These are phyloP conservation scores for Pycnonotus jocosus DNA, from an alignment of 2,113 vertebrate genomes.

Conservation along the genomic window DNA sequence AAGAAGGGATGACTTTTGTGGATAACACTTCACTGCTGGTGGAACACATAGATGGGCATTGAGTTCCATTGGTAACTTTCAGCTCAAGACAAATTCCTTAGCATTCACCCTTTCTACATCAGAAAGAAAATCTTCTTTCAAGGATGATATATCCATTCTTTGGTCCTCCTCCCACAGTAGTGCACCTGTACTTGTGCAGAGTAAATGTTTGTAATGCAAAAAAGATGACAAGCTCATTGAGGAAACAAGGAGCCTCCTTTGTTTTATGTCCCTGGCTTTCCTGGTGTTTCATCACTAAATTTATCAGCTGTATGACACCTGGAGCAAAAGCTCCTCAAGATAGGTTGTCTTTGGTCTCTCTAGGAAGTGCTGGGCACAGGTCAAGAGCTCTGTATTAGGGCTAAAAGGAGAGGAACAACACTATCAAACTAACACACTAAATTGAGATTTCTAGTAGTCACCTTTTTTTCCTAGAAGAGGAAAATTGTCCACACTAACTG, in stretches of 20 bases:
- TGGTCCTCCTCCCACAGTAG: neutral
- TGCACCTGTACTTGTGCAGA: neutral
- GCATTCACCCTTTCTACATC: neutral
- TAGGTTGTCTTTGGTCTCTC: neutral
- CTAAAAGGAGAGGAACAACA: neutral
- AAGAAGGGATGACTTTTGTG: neutral
- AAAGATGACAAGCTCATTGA: neutral
- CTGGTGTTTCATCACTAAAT: neutral
- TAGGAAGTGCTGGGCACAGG: neutral
- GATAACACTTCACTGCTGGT: neutral
- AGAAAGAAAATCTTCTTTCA: neutral
- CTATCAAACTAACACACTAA: neutral
- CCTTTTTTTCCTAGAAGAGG: neutral
- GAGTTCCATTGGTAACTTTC: neutral
- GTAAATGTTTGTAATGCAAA: neutral
- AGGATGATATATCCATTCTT: neutral
- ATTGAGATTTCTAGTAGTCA: neutral
- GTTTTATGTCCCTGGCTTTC: neutral
- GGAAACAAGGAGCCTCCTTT: neutral
- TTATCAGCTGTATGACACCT: neutral
- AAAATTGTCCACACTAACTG: neutral
- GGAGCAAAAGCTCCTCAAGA: neutral
- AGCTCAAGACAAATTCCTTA: neutral
- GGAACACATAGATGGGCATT: accelerated
- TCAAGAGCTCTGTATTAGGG: neutral